Conservation (phyloP, 2,888 invertebrate genomes). For the Aphrophora alni region DNA sequence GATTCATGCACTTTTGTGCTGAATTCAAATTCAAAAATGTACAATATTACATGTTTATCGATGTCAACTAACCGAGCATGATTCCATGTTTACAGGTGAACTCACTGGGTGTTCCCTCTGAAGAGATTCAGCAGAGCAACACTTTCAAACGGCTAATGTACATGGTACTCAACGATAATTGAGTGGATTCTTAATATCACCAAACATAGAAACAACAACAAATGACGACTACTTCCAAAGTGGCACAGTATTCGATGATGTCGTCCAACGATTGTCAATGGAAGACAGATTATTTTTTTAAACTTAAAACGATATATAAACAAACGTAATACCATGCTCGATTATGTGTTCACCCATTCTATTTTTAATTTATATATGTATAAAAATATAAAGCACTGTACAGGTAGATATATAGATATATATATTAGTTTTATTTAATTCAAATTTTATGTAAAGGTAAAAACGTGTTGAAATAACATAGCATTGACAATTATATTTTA, state of each 20-base stretch:
- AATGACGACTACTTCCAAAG: background rate
- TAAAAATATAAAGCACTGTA: conserved; percentile 20
- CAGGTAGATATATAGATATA: background rate
- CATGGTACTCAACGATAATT: conserved; percentile 64
- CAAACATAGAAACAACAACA: background rate
- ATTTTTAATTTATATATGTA: conserved; percentile 39
- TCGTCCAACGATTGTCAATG: background rate
- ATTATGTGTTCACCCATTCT: conserved; percentile 32
- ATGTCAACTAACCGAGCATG: too few relatives aligned
- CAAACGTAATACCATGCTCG: background rate
- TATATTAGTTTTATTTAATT: conserved; percentile 1
- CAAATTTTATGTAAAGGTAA: conserved; percentile 26
- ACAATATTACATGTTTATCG: too few relatives aligned
- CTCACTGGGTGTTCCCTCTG: conserved; percentile 71
- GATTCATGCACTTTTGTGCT: too few relatives aligned
- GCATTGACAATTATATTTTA: conserved; percentile 20
- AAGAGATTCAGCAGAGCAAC: conserved; percentile 88
- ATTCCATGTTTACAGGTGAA: conserved; percentile 63
- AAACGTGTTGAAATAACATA: conserved; percentile 6
- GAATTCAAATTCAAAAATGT: too few relatives aligned
- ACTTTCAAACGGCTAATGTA: conserved; percentile 93
- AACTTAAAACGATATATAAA: background rate
- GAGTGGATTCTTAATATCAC: background rate
- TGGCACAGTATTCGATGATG: background rate
- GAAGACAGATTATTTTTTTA: conserved; percentile 2